Percentiles rank a stretch among this genome's conserved stretches.
These are phyloP conservation scores for Cavia porcellus DNA, from an alignment of 2,113 vertebrate genomes.

Conservation along the genomic window DNA sequence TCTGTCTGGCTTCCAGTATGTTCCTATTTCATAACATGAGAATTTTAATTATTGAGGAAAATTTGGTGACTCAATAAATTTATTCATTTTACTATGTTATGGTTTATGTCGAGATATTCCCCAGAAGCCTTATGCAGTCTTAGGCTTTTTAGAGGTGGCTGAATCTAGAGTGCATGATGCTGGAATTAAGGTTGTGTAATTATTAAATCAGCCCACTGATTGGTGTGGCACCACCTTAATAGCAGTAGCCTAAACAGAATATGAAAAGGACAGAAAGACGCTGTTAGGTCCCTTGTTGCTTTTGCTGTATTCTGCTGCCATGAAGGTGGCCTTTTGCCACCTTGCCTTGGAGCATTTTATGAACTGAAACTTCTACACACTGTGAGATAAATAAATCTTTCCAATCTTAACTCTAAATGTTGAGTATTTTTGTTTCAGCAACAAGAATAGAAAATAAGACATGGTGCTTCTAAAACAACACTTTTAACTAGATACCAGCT, in stretches of 20 bases:
- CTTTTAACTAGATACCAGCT: constrained; percentile 1
- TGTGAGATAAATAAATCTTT: background rate
- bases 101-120: background rate
- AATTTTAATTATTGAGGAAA: background rate
- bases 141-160: background rate
- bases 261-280: background rate
- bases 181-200: background rate
- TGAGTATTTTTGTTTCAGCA: background rate
- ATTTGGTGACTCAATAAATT: constrained; percentile 2
- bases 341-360: background rate
- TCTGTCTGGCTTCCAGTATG: background rate
- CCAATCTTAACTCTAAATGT: background rate
- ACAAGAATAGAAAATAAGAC: background rate
- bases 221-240: background rate
- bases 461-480: constrained; percentile 12
- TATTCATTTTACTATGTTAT: background rate
- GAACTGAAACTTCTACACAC: background rate
- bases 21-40: background rate
- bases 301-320: background rate
- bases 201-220: background rate
- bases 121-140: background rate
- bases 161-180: background rate
- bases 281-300: background rate
- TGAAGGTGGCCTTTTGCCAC: background rate
- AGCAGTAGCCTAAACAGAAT: background rate